A percentile compares a stretch with the other conserved stretches of the same genome.
Conservation (phyloP, 2,888 invertebrate species). For the Xanthorhoe designata region DNA sequence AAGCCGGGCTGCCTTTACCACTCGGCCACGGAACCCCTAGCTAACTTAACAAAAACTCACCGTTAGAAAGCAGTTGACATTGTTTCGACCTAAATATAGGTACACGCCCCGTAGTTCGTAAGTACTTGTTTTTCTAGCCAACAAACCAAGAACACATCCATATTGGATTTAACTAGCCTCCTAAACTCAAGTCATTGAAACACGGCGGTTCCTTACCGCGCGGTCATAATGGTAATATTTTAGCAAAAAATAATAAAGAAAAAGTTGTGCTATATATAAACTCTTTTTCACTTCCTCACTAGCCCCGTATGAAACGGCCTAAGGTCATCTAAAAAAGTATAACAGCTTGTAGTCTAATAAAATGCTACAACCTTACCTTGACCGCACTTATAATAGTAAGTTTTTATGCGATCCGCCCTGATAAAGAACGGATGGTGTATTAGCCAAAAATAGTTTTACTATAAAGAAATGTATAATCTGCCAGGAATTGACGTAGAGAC, state of each 20-base stretch:
- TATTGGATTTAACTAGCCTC: slow-evolving; percentile 2
- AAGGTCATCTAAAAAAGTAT: not conserved
- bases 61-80: not conserved
- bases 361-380: not conserved
- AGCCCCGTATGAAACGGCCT: not conserved
- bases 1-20: too few species aligned
- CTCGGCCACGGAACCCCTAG: too few species aligned
- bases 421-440: not conserved
- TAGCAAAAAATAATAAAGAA: not conserved
- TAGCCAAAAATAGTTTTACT: not conserved
- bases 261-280: not conserved
- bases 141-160: not conserved
- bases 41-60: too few species aligned
- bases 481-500: too few species aligned
- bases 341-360: not conserved
- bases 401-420: not conserved
- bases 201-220: not conserved
- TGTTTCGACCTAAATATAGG: not conserved
- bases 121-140: not conserved
- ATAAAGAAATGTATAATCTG: too few species aligned
- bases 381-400: not conserved
- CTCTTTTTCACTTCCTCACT: not conserved
- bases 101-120: not conserved
- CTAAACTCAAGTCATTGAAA: not conserved
- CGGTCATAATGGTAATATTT: not conserved